phyloP scores from a whole-genome alignment of 2,797 vertebrate species.

The Typhlichthys subterraneus region DNA sequence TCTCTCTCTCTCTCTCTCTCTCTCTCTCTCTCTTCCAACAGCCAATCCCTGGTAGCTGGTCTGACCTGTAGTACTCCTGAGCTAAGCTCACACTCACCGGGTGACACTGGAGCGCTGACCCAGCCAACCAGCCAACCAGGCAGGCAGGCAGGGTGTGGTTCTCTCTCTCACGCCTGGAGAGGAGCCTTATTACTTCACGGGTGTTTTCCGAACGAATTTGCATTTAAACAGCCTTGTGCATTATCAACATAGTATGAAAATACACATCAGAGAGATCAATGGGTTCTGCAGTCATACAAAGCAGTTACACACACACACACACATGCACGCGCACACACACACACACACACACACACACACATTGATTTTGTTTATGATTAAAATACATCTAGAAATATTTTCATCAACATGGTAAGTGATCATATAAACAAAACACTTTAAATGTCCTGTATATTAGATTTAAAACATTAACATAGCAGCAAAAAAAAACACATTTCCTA shows the following conservation, averaged over 20 bases:
- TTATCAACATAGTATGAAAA: neutral
- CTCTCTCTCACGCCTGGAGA: neutral
- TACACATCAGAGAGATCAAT: neutral
- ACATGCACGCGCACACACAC: too few species aligned
- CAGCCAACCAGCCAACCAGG: neutral
- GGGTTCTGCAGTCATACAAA: neutral
- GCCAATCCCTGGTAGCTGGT: conserved; percentile 56
- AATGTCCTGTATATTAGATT: too few species aligned
- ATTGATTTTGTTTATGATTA: too few species aligned
- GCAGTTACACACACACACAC: too few species aligned
- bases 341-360: too few species aligned
- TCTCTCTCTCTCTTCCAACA: neutral
- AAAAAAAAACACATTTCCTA: too few species aligned
- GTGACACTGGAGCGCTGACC: conserved; percentile 34
- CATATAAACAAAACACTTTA: too few species aligned
- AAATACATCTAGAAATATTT: neutral
- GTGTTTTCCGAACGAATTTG: conserved; percentile 27
- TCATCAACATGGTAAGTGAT: too few species aligned
- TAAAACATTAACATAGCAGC: too few species aligned
- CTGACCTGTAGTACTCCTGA: conserved; percentile 58
- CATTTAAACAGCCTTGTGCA: conserved; percentile 41
- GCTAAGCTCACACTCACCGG: conserved; percentile 48
- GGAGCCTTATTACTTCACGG: conserved; percentile 18
- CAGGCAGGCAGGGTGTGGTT: conserved; percentile 28
- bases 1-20: conserved; percentile 14